Percentiles rank a stretch among this genome's conserved stretches.
phyloP scores from a whole-genome alignment of 2,797 vertebrate species.

The Notamacropus eugenii region DNA sequence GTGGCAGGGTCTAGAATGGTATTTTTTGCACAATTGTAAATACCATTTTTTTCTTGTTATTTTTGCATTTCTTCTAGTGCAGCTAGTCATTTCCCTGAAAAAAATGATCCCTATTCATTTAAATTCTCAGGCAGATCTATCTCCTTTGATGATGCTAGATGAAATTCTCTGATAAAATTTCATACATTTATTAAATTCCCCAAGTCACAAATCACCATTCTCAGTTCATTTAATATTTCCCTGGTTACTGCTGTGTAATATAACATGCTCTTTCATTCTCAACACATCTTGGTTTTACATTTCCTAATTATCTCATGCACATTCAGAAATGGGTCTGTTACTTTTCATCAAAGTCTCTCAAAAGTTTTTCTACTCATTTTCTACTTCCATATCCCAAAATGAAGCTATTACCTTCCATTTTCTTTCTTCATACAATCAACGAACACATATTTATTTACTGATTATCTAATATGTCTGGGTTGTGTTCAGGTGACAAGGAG shows the following conservation, averaged over 20 bases:
- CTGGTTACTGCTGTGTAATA: slow-evolving; percentile 67
- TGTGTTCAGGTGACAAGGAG: not conserved
- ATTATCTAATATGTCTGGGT: not conserved
- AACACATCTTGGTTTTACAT: slow-evolving; percentile 64
- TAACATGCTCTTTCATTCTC: slow-evolving; percentile 66
- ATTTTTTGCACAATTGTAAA: not conserved
- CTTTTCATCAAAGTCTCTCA: slow-evolving; percentile 57
- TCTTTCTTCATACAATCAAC: not conserved
- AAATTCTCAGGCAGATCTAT: slow-evolving; percentile 59
- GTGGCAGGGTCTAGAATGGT: not conserved
- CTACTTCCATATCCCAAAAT: slow-evolving; percentile 67
- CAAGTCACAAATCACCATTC: slow-evolving; percentile 65
- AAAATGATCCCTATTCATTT: slow-evolving; percentile 73
- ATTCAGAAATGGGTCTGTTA: slow-evolving; percentile 73
- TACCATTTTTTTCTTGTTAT: not conserved
- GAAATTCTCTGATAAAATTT: slow-evolving; percentile 74
- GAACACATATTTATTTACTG: not conserved
- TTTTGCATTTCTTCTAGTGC: slow-evolving; percentile 58
- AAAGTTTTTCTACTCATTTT: slow-evolving; percentile 67
- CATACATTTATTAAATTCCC: slow-evolving; percentile 70
- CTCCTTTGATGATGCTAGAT: slow-evolving; percentile 65
- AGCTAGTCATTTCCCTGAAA: slow-evolving; percentile 69
- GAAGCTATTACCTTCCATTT: slow-evolving; percentile 26
- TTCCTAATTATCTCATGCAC: slow-evolving; percentile 72
- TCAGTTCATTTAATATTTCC: slow-evolving; percentile 70